Evolutionary conservation across 2,113 vertebrate genomes (phyloP).

Genomic region (Campylorhamphus procurvoides): DNA sequence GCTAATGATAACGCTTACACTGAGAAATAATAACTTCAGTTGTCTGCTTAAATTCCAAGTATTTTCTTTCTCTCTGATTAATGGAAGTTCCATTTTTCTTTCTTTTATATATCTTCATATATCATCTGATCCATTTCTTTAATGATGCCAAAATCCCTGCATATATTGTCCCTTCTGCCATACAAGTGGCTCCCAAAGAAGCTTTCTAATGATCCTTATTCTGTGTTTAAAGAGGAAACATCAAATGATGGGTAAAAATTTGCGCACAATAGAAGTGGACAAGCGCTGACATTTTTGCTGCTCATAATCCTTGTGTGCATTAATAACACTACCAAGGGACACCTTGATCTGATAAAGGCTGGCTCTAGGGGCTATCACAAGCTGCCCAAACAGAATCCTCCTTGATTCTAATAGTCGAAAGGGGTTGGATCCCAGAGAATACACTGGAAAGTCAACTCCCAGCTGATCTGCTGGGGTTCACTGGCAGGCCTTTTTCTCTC

Average conservation of each 20-base stretch:
- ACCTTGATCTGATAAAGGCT: not conserved
- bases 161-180: not conserved
- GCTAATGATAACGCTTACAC: not conserved
- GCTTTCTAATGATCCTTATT: not conserved
- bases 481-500: not conserved
- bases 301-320: not conserved
- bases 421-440: not conserved
- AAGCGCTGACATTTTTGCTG: not conserved
- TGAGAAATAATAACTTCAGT: not conserved
- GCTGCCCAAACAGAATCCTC: not conserved
- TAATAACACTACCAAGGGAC: not conserved
- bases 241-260: not conserved
- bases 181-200: not conserved
- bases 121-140: not conserved
- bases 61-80: not conserved
- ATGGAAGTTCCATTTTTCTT: not conserved
- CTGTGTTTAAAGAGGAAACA: not conserved
- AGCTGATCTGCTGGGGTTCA: accelerated
- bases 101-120: not conserved
- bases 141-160: not conserved
- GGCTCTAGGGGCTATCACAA: not conserved
- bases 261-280: not conserved
- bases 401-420: not conserved
- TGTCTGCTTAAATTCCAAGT: not conserved
- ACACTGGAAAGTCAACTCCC: not conserved